A percentile compares a stretch with the other conserved stretches of the same genome.
Evolutionary conservation across 2,888 invertebrate species (phyloP).

Genomic region (Pseudococcus viburni): DNA sequence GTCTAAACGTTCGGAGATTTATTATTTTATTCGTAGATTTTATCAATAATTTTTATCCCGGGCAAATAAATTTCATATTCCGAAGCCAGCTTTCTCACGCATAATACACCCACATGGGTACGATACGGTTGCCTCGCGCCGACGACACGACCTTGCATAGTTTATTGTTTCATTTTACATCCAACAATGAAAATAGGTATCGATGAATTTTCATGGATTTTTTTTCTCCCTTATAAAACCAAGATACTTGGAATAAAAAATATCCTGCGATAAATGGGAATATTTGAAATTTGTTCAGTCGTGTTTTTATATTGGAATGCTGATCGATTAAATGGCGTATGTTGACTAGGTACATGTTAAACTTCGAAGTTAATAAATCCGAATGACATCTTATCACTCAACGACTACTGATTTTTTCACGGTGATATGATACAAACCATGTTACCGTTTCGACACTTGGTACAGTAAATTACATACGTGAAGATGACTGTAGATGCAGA

Average conservation of each 20-base stretch:
- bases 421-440: background rate
- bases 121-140: background rate
- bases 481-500: background rate
- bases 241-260: background rate
- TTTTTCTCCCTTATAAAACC: background rate
- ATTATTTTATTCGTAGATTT: slow-evolving; percentile 42
- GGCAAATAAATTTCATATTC: slow-evolving; percentile 42
- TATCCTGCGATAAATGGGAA: background rate
- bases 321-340: slow-evolving; percentile 6
- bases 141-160: slow-evolving; percentile 13
- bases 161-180: slow-evolving; percentile 18
- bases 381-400: slow-evolving; percentile 31
- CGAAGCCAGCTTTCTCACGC: slow-evolving; percentile 29
- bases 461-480: background rate
- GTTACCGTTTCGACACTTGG: background rate
- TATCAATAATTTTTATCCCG: slow-evolving; percentile 49
- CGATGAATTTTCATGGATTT: background rate
- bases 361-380: slow-evolving; percentile 41
- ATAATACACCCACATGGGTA: slow-evolving; percentile 22
- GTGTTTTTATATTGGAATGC: background rate
- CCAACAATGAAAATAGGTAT: background rate
- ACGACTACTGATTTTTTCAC: slow-evolving; percentile 19
- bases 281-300: background rate
- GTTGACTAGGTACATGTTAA: slow-evolving; percentile 21
- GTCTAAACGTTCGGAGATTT: slow-evolving; percentile 21